phyloP scores from a whole-genome alignment of 2,113 vertebrate genomes.

The Trogon surrucura region DNA sequence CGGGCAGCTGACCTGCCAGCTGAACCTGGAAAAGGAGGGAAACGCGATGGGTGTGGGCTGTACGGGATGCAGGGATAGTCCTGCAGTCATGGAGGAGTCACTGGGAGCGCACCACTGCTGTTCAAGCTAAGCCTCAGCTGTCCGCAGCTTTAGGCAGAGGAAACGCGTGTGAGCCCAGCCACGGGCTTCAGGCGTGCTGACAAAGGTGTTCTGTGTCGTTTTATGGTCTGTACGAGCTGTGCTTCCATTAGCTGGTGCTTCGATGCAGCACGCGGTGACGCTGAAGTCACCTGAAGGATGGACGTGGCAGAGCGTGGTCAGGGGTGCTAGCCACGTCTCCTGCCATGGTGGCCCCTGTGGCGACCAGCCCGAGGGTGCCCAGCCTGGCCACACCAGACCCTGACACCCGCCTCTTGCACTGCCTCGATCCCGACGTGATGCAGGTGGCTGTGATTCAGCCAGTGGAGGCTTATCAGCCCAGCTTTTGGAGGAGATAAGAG shows the following conservation, averaged over 20 bases:
- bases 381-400: accelerated
- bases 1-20: accelerated
- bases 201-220: not conserved
- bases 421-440: accelerated
- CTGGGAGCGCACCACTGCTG: accelerated
- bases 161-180: accelerated
- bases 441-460: not conserved
- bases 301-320: accelerated
- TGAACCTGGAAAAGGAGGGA: not conserved
- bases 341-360: not conserved
- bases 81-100: accelerated
- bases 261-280: accelerated
- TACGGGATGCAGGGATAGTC: not conserved
- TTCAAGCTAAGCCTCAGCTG: not conserved
- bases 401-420: accelerated
- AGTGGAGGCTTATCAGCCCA: accelerated
- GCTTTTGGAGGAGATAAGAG: not conserved
- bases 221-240: not conserved
- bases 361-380: not conserved
- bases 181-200: accelerated
- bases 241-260: not conserved
- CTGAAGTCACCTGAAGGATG: not conserved
- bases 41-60: accelerated
- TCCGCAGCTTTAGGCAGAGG: not conserved
- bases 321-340: not conserved